Conservation (phyloP, 35 echinoderm and acorn worm species). For the Apostichopus californicus region DNA sequence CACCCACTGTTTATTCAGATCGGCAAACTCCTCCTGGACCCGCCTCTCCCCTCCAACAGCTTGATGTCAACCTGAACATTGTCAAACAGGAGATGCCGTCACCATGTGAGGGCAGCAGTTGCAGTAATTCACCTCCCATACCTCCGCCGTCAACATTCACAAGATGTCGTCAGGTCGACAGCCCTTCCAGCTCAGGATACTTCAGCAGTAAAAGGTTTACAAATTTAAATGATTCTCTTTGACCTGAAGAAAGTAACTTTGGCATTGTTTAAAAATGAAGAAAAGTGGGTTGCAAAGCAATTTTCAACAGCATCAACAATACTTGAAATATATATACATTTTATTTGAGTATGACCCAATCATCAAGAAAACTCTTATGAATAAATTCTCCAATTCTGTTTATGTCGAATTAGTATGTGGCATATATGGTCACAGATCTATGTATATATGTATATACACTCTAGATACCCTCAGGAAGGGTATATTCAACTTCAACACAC, state of each 20-base stretch:
- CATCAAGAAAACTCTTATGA: too few species aligned
- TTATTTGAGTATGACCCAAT: too few species aligned
- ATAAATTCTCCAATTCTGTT: too few species aligned
- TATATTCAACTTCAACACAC: too few species aligned
- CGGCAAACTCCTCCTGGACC: slow-evolving; percentile 33
- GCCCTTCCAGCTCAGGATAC: slow-evolving; percentile 54
- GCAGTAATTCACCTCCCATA: neutral
- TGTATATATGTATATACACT: too few species aligned
- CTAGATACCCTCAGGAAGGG: too few species aligned
- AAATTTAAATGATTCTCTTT: neutral
- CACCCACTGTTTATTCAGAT: slow-evolving; percentile 19
- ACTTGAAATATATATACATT: too few species aligned
- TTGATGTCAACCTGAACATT: slow-evolving; percentile 56
- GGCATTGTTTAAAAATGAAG: too few species aligned
- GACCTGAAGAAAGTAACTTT: neutral
- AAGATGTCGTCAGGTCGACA: slow-evolving; percentile 10
- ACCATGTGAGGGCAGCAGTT: slow-evolving; percentile 9
- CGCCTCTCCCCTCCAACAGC: slow-evolving; percentile 38
- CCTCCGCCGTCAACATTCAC: neutral
- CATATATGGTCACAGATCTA: too few species aligned
- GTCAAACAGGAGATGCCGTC: slow-evolving; percentile 59
- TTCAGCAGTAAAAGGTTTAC: slow-evolving; percentile 44
- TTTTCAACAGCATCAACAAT: too few species aligned
- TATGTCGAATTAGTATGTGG: too few species aligned
- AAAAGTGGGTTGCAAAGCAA: too few species aligned